Conservation (phyloP, 2,797 vertebrate genomes). For the Pagetopsis macropterus region DNA sequence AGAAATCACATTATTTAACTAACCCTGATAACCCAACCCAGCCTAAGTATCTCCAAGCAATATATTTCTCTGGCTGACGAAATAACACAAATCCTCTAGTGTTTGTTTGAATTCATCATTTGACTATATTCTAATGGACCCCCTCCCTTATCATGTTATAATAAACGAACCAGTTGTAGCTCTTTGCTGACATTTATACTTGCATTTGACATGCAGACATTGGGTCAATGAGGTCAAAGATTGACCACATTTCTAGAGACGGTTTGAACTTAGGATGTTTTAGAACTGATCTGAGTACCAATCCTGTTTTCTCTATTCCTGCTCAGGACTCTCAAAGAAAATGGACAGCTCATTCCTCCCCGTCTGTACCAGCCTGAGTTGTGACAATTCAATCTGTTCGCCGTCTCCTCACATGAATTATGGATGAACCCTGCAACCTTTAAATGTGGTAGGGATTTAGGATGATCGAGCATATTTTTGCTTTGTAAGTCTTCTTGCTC, state of each 20-base stretch:
- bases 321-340: conserved; percentile 31
- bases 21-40: not conserved
- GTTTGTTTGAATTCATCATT: not conserved
- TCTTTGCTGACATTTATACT: not conserved
- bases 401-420: conserved; percentile 68
- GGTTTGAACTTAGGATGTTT: conserved; percentile 16
- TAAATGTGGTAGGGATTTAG: conserved; percentile 59
- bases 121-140: not conserved
- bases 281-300: conserved; percentile 24
- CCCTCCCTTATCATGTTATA: not conserved
- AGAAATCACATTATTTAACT: not conserved
- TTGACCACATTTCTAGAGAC: conserved; percentile 28
- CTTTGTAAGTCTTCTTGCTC: conserved; percentile 42
- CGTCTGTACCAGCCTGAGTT: conserved; percentile 38
- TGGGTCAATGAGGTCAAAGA: conserved; percentile 28
- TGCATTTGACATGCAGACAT: not conserved
- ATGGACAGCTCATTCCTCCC: conserved; percentile 33
- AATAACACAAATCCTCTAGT: not conserved
- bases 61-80: not conserved
- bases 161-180: not conserved
- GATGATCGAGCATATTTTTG: conserved; percentile 49
- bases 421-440: conserved; percentile 66
- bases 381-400: conserved; percentile 76
- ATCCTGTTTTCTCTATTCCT: conserved; percentile 40
- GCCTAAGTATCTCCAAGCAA: not conserved